Evolutionary conservation across 2,113 vertebrate genomes (phyloP).

Genomic region (Syngnathoides biaculeatus): DNA sequence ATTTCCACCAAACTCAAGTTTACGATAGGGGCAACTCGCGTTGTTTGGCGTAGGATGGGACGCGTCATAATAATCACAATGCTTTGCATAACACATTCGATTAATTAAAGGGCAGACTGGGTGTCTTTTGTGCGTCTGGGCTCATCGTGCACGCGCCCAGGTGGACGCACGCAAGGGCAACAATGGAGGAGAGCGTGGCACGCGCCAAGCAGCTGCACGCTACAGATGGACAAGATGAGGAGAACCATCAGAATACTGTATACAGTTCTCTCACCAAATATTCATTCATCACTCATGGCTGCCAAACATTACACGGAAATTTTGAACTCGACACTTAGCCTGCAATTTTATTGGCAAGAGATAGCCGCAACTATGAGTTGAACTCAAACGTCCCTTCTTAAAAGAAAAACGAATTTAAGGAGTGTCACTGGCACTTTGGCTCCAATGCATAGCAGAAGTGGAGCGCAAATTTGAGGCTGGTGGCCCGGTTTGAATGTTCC

Average conservation of each 20-base stretch:
- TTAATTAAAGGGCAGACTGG: not conserved
- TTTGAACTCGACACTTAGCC: not conserved
- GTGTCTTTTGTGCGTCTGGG: not conserved
- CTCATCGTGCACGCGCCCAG: slow-evolving; percentile 37
- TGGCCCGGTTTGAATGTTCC: slow-evolving; percentile 56
- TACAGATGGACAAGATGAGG: not conserved
- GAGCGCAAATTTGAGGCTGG: slow-evolving; percentile 15
- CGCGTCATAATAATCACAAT: not conserved
- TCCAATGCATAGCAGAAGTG: not conserved
- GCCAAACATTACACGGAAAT: not conserved
- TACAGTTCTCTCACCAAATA: not conserved
- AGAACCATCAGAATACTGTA: not conserved
- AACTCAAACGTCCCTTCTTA: not conserved
- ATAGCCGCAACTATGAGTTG: not conserved
- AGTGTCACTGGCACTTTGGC: not conserved
- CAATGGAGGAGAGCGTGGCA: slow-evolving; percentile 34
- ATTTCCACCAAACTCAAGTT: not conserved
- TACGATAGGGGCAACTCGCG: not conserved
- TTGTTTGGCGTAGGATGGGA: not conserved
- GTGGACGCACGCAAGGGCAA: slow-evolving; percentile 39
- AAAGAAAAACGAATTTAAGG: not conserved
- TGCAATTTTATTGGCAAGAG: not conserved
- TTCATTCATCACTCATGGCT: not conserved
- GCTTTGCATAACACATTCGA: not conserved
- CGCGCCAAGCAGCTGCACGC: slow-evolving; percentile 44